phyloP scores from a whole-genome alignment of 2,113 vertebrate genomes.

The Prunella himalayana region DNA sequence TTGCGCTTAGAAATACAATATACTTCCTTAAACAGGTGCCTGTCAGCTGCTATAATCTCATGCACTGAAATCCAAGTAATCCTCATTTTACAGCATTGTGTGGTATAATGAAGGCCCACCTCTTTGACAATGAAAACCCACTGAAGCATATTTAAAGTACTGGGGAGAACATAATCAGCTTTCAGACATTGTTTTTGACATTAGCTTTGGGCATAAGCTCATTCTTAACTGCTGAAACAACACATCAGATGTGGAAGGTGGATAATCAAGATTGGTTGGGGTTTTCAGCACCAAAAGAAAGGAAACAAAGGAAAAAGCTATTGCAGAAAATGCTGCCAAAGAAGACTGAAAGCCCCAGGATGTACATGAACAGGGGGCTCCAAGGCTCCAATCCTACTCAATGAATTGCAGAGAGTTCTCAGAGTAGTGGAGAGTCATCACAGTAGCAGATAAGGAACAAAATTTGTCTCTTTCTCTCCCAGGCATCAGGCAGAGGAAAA shows the following conservation, averaged over 20 bases:
- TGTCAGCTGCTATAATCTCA: slow-evolving; percentile 48
- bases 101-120: slow-evolving; percentile 7
- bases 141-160: slow-evolving; percentile 22
- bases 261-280: not conserved
- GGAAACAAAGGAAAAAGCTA: not conserved
- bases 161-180: not conserved
- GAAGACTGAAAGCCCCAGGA: not conserved
- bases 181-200: slow-evolving; percentile 14
- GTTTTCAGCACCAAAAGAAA: not conserved
- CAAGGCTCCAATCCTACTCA: not conserved
- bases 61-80: slow-evolving; percentile 42
- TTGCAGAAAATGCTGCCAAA: not conserved
- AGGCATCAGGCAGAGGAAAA: not conserved
- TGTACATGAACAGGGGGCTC: accelerated
- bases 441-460: not conserved
- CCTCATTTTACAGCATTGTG: slow-evolving; percentile 42
- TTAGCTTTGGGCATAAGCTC: not conserved
- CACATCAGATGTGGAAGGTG: not conserved
- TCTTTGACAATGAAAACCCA: slow-evolving; percentile 43
- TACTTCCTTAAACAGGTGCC: slow-evolving; percentile 36
- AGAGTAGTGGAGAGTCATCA: not conserved
- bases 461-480: not conserved
- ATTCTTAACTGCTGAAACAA: not conserved
- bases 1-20: slow-evolving; percentile 6
- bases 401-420: not conserved